A percentile compares a stretch with the other conserved stretches of the same genome.
These are phyloP conservation scores for Cetonia aurata DNA, from an alignment of 2,888 invertebrate genomes.

Conservation along the genomic window DNA sequence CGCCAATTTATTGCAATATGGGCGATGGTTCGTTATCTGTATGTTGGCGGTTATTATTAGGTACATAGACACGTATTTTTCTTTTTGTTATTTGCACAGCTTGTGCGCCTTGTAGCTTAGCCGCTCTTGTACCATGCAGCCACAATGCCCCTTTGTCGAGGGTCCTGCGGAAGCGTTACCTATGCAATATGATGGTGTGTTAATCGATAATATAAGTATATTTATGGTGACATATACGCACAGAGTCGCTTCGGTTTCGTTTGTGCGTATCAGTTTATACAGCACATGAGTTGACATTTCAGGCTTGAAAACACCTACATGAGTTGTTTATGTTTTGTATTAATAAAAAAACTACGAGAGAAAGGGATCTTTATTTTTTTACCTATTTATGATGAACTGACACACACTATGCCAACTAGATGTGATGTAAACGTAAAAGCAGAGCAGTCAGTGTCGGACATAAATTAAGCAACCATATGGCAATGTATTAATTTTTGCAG, in stretches of 20 bases:
- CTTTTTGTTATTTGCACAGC: slow-evolving; percentile 15
- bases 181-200: neutral
- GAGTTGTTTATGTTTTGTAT: too few relatives aligned
- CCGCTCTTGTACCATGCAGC: slow-evolving; percentile 1
- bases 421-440: too few relatives aligned
- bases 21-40: neutral
- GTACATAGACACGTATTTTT: slow-evolving; percentile 9
- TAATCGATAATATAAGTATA: slow-evolving; percentile 26
- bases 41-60: slow-evolving; percentile 10
- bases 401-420: too few relatives aligned
- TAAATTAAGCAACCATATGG: too few relatives aligned
- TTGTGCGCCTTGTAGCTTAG: slow-evolving; percentile 4
- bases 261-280: slow-evolving; percentile 16
- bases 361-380: too few relatives aligned
- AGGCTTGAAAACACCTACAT: too few relatives aligned
- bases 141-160: slow-evolving; percentile 19
- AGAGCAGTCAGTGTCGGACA: too few relatives aligned
- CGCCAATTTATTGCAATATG: neutral
- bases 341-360: too few relatives aligned
- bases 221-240: slow-evolving; percentile 18
- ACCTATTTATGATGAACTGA: too few relatives aligned
- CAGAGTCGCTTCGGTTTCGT: neutral
- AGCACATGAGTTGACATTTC: too few relatives aligned
- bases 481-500: too few relatives aligned
- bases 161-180: slow-evolving; percentile 2